A percentile compares a stretch with the other conserved stretches of the same genome.
These are phyloP conservation scores for Notoglanidium macrostoma DNA, from an alignment of 2,797 vertebrate species.

Conservation along the genomic window DNA sequence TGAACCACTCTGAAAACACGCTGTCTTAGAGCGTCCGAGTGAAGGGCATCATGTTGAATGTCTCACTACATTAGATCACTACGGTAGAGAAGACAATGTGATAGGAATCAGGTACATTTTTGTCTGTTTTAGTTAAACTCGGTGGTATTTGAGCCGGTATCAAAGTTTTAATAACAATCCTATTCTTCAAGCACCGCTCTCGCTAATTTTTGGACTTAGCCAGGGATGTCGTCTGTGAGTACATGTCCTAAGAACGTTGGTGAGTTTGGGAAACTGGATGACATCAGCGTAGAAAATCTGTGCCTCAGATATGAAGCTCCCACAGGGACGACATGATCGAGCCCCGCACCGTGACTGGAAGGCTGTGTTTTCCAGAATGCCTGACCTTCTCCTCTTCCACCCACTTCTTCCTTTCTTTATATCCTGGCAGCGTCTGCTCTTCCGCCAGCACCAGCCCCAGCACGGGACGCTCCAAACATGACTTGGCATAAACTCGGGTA, in stretches of 20 bases:
- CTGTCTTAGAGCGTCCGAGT: not conserved
- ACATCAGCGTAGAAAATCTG: slow-evolving; percentile 39
- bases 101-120: not conserved
- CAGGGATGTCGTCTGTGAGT: not conserved
- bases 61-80: too few relatives aligned
- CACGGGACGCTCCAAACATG: slow-evolving; percentile 39
- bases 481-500: slow-evolving; percentile 45
- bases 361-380: slow-evolving; percentile 29
- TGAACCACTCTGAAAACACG: slow-evolving; percentile 26
- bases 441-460: not conserved
- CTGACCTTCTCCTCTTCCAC: slow-evolving; percentile 59
- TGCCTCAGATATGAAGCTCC: slow-evolving; percentile 46
- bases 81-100: not conserved
- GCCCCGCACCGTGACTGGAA: slow-evolving; percentile 5
- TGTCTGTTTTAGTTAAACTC: not conserved
- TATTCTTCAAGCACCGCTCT: not conserved
- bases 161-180: not conserved
- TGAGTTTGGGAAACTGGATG: not conserved
- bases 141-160: not conserved
- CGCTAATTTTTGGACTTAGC: not conserved
- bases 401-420: slow-evolving; percentile 35
- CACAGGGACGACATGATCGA: slow-evolving; percentile 41
- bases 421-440: slow-evolving; percentile 24
- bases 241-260: slow-evolving; percentile 20
- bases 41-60: not conserved